Evolutionary conservation across 2,888 invertebrate species (phyloP), one percentile per base, ranked within the genome.

Genomic region (Lepetodrilus schrolli): DNA sequence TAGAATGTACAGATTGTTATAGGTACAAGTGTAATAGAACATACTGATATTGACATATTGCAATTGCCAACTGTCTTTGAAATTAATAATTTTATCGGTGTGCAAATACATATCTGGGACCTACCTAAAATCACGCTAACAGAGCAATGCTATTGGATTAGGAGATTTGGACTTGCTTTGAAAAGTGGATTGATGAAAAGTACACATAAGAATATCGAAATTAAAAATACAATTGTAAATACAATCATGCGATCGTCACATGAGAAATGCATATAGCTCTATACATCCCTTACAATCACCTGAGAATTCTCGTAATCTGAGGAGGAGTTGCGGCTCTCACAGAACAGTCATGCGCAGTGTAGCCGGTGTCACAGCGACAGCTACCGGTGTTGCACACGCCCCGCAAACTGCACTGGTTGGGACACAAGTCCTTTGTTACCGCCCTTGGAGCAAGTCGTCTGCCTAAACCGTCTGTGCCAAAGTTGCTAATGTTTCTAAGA

Each of bases 361-460:
- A 76, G 4, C 74, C 74, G 13, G 21, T 10, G 7, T 73, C n/a
- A 70, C 78, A 78, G 3, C 26, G 13, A 38, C 78, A 78, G 10
- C 34, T 50, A 7, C 78, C 78, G 8, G 48, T 38, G 10, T 66
- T 20, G 58, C 78, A 78, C 1, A 65, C 48, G 10, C 78, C 78
- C 7, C 51, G 50, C 23, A 66, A 37, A 43, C 76, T 76, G 37
- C 78, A 78, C 50, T 76, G 74, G 48, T 78, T 78, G 4, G 75
- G 78, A 72, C 78, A 78, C 4, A 72, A 21, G n/a, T 73, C 38
- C 30, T 37, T 69, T 1, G 78, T 76, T 20, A 76, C 71, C 50
- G 71, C 73, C 34, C 47, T 4, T 7, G 78, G 72, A 20, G 75
- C 74, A 13, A 70, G 50, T 8, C 73, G 70, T 21, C 74, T 66